These are phyloP conservation scores for Pteronotus mesoamericanus DNA, from an alignment of 2,797 vertebrate genomes.

Conservation along the genomic window DNA sequence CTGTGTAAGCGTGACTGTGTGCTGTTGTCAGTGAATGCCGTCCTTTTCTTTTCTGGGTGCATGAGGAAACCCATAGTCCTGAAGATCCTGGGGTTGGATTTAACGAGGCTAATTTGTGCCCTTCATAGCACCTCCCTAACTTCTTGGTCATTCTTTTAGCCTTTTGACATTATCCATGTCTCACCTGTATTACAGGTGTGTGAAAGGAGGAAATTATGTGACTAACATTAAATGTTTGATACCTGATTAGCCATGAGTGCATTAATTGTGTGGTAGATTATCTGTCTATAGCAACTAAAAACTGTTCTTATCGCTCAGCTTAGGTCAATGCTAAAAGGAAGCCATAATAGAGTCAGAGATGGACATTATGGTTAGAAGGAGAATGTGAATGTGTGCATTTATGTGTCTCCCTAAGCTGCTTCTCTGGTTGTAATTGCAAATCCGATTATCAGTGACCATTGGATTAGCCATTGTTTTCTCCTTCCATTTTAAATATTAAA, in stretches of 20 bases:
- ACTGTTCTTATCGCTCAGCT: not conserved
- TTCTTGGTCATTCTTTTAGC: not conserved
- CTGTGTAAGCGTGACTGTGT: not conserved
- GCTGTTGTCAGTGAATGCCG: not conserved
- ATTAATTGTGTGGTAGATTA: not conserved
- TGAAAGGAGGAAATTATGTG: not conserved
- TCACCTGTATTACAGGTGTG: not conserved
- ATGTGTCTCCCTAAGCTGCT: constrained; percentile 14
- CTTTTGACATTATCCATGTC: not conserved
- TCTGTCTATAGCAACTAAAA: not conserved
- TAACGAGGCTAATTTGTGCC: not conserved
- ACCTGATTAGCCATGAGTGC: not conserved
- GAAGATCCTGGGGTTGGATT: not conserved
- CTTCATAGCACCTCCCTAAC: not conserved
- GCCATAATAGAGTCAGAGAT: not conserved
- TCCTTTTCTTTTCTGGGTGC: not conserved
- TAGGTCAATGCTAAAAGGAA: not conserved
- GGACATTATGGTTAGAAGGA: constrained; percentile 39
- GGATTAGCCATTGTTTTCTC: constrained; percentile 54
- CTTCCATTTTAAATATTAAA: too few species aligned
- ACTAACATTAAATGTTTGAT: not conserved
- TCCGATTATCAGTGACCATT: constrained; percentile 44
- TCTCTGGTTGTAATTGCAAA: constrained; percentile 32
- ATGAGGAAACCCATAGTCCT: not conserved
- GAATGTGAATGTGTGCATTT: constrained; percentile 37